A percentile compares a stretch with the other conserved stretches of the same genome.
phyloP scores from a whole-genome alignment of 2,888 invertebrate species.

The Creontiades dilutus region DNA sequence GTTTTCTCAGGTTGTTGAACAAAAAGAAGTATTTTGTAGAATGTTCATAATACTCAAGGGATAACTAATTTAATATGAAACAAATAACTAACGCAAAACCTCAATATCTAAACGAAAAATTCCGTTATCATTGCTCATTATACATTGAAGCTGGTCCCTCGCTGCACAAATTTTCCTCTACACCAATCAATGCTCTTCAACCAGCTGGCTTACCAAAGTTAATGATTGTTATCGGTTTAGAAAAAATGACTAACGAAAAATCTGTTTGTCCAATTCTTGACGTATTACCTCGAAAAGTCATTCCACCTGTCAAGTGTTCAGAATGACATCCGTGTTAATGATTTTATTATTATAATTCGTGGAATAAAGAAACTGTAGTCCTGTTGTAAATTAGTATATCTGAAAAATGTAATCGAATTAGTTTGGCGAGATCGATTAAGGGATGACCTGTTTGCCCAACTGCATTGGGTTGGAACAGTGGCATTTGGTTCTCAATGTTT shows the following conservation, averaged over 20 bases:
- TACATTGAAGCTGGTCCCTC: conserved; percentile 18
- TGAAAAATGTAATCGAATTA: too few relatives aligned
- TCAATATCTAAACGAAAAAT: neutral
- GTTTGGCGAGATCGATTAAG: too few relatives aligned
- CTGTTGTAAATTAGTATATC: too few relatives aligned
- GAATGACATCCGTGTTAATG: conserved; percentile 20
- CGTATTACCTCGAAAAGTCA: conserved; percentile 39
- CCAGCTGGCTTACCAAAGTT: neutral
- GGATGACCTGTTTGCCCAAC: too few relatives aligned
- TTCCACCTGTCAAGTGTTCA: conserved; percentile 47
- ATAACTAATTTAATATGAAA: neutral
- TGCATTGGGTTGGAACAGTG: too few relatives aligned
- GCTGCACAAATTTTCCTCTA: neutral
- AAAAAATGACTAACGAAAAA: neutral
- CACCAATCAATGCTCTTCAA: neutral
- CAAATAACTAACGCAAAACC: neutral
- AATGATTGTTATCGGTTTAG: neutral
- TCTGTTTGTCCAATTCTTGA: conserved; percentile 1
- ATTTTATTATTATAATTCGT: too few relatives aligned
- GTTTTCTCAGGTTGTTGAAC: conserved; percentile 67
- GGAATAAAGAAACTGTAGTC: too few relatives aligned
- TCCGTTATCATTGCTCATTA: conserved; percentile 20
- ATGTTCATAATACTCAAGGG: conserved; percentile 10
- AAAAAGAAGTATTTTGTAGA: conserved; percentile 45
- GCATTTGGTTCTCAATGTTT: too few relatives aligned